Conservation (phyloP, 2,797 vertebrate genomes). For the Ceryle rudis region DNA sequence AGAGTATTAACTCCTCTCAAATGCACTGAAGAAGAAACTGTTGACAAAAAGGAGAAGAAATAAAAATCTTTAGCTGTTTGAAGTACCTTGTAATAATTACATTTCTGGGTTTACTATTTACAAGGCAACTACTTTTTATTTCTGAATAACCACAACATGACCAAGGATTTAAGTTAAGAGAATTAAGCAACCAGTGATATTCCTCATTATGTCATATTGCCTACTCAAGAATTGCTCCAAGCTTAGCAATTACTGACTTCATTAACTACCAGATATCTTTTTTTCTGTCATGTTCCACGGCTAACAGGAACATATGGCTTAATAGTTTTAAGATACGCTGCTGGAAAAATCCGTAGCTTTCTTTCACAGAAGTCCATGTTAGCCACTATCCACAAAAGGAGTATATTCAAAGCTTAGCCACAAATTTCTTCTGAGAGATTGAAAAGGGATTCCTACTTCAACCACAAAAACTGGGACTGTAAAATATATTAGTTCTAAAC, state of each 20-base stretch:
- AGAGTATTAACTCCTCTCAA: background rate
- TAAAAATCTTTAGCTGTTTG: background rate
- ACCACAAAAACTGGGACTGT: background rate
- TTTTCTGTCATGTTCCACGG: background rate
- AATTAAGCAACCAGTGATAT: background rate
- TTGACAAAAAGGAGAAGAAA: background rate
- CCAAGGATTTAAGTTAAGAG: background rate
- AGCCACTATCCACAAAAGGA: background rate
- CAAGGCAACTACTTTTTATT: background rate
- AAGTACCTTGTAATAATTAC: background rate
- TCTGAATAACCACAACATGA: background rate
- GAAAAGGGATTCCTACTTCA: background rate
- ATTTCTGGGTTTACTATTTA: background rate
- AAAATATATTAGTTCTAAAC: background rate
- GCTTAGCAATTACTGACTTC: background rate
- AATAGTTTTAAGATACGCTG: background rate
- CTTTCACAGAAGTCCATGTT: background rate
- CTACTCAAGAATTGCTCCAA: background rate
- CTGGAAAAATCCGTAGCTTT: background rate
- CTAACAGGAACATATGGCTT: background rate
- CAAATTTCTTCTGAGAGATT: background rate
- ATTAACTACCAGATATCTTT: background rate
- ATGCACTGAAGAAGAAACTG: background rate
- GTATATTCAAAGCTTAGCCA: background rate
- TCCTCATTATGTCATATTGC: background rate